A percentile compares a stretch with the other conserved stretches of the same genome.
Evolutionary conservation across 2,888 invertebrate genomes (phyloP).

Genomic region (Syritta pipiens): DNA sequence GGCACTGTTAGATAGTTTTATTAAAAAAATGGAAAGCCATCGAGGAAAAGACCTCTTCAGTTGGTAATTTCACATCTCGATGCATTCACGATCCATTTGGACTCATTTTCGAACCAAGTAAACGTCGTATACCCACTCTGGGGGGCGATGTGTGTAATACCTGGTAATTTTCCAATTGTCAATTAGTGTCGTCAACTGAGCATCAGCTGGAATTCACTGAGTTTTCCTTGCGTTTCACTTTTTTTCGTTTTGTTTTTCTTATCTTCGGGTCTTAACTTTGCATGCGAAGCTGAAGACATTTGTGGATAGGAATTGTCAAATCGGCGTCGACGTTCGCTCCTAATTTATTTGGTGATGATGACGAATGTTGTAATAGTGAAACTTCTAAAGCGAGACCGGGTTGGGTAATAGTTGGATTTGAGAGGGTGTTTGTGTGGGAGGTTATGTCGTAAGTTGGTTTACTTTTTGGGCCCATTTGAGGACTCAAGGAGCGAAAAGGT

Average conservation of each 20-base stretch:
- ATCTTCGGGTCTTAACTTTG: neutral
- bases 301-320: conserved; percentile 29
- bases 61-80: conserved; percentile 61
- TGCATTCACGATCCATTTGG: conserved; percentile 49
- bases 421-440: neutral
- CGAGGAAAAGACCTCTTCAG: conserved; percentile 26
- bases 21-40: conserved; percentile 51
- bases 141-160: conserved; percentile 24
- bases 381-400: conserved; percentile 40
- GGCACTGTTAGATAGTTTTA: conserved; percentile 44
- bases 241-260: neutral
- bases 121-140: neutral
- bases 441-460: conserved; percentile 36
- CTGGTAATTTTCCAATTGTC: conserved; percentile 44
- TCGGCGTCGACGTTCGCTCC: conserved; percentile 60
- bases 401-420: conserved; percentile 51
- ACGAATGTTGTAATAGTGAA: conserved; percentile 37
- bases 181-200: conserved; percentile 66
- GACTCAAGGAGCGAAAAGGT: conserved; percentile 13
- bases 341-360: conserved; percentile 48
- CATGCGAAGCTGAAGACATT: conserved; percentile 36
- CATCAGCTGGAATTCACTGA: conserved; percentile 54
- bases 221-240: conserved; percentile 57
- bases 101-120: conserved; percentile 37
- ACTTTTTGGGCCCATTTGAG: conserved; percentile 9